Base-by-base conservation (phyloP, 2,888 invertebrate genomes). In the Drosophila kuntzei region DNA sequence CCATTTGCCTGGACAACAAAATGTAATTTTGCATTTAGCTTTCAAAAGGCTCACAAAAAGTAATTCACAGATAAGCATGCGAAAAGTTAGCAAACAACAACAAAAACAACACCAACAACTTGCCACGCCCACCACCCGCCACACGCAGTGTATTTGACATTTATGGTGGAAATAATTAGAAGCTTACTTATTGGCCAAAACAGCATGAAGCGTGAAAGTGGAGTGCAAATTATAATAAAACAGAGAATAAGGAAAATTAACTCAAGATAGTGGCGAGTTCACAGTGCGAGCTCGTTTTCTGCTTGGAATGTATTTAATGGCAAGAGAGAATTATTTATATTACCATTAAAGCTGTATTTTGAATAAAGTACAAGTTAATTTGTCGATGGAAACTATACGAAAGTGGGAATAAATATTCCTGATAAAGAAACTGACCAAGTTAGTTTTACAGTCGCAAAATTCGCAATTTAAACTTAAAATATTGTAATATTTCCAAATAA, bases 121-220 rank as follows among this genome's bases (percentile, higher is more conserved):
- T 50, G 54, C 18, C 73, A 68, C 78, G 68, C 78, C 77, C 67
- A 27, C 32, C 20, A 22, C 37, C 49, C 41, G 46, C 65, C 61
- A 54, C 51, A 57, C 73, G 74, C 69, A 81, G 73, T 65, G 66
- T 65, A 76, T 67, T 82, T 82, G 86, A 76, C 86, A 85, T 85
- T 85, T 83, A 85, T 85, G 80, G 69, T 73, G 77, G 67, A 85
- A 80, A 76, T 87, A 86, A 85, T 87, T 87, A 85, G 64, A 81
- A 70, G 73, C 71, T 71, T 78, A 70, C 61, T 46, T 69, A 80
- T 66, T 54, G 60, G 47, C 53, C 32, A 47, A 20, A 25, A 37
- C 43, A 43, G 50, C 67, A 61, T 66, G 63, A 60, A 62, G 81
- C 75, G 64, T 70, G 62, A 85, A 82, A 85, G 61, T 71, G 61